These are phyloP conservation scores for Parnassius glacialis DNA, from an alignment of 2,888 invertebrate genomes.

Conservation along the genomic window DNA sequence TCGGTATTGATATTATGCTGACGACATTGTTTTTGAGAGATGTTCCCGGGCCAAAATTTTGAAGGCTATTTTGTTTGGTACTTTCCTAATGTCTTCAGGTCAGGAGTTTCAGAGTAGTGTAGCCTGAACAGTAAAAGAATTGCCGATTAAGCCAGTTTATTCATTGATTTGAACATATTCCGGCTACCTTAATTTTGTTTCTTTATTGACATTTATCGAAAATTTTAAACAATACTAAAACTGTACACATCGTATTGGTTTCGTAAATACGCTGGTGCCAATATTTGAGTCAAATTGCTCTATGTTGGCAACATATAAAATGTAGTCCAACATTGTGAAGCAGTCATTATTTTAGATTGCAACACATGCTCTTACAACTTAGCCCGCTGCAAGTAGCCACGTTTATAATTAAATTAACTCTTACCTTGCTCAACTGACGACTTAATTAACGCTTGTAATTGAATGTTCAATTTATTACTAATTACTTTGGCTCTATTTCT, in stretches of 20 bases:
- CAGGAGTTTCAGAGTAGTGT: too few relatives aligned
- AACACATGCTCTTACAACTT: not conserved
- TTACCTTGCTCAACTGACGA: constrained; percentile 38
- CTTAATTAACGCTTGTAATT: constrained; percentile 67
- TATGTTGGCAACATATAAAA: not conserved
- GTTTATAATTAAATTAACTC: constrained; percentile 51
- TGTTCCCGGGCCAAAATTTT: too few relatives aligned
- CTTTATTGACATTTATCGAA: too few relatives aligned
- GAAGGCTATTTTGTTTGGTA: too few relatives aligned
- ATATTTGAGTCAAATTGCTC: not conserved
- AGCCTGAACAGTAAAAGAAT: too few relatives aligned
- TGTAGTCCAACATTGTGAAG: not conserved
- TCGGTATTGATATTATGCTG: too few relatives aligned
- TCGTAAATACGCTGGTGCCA: not conserved
- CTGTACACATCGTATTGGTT: not conserved
- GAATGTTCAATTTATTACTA: constrained; percentile 70
- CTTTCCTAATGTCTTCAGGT: too few relatives aligned
- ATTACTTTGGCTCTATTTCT: constrained; percentile 43
- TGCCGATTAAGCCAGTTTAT: too few relatives aligned
- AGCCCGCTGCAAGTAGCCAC: constrained; percentile 31
- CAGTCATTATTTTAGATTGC: constrained; percentile 3
- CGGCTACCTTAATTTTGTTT: too few relatives aligned
- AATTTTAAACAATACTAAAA: too few relatives aligned
- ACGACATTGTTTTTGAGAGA: too few relatives aligned
- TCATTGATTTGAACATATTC: too few relatives aligned